Conservation (phyloP, 1,140 invertebrate species). For the Cardiocondyla obscurior region DNA sequence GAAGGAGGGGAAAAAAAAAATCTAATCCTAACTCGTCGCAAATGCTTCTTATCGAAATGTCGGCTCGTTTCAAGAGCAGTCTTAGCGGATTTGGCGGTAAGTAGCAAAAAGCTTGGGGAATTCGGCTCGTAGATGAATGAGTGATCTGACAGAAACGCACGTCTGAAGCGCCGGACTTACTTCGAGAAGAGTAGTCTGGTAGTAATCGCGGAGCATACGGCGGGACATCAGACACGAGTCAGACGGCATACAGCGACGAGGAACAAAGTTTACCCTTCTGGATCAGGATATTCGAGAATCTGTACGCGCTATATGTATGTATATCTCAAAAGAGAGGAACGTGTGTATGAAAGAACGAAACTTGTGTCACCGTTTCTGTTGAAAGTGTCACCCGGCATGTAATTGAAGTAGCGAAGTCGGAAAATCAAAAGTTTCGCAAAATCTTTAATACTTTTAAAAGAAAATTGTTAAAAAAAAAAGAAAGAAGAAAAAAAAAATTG, state of each 20-base stretch:
- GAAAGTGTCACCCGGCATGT: constrained; percentile 23
- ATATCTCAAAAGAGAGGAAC: constrained; percentile 5
- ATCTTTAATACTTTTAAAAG: background rate
- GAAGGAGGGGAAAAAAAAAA: too few relatives aligned
- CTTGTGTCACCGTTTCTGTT: constrained; percentile 16
- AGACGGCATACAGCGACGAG: constrained; percentile 41
- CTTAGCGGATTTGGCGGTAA: constrained; percentile 65
- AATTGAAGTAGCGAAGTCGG: constrained; percentile 28
- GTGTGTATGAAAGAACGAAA: constrained; percentile 25
- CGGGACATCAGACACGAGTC: constrained; percentile 43
- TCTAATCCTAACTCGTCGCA: constrained; percentile 58
- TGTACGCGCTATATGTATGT: background rate
- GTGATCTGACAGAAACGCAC: constrained; percentile 43
- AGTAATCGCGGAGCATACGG: constrained; percentile 44
- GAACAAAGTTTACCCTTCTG: constrained; percentile 65
- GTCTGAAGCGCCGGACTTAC: constrained; percentile 52
- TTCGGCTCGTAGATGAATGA: constrained; percentile 54
- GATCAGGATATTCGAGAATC: constrained; percentile 34
- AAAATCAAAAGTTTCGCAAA: constrained; percentile 37
- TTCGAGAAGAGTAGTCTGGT: constrained; percentile 53
- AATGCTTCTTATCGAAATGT: constrained; percentile 56
- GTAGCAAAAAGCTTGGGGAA: constrained; percentile 57
- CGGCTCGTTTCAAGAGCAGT: constrained; percentile 31
- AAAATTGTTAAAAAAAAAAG: too few relatives aligned
- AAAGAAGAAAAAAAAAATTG: too few relatives aligned